phyloP scores from a whole-genome alignment of 2,888 invertebrate species.

The Sphaeridia pumilis region DNA sequence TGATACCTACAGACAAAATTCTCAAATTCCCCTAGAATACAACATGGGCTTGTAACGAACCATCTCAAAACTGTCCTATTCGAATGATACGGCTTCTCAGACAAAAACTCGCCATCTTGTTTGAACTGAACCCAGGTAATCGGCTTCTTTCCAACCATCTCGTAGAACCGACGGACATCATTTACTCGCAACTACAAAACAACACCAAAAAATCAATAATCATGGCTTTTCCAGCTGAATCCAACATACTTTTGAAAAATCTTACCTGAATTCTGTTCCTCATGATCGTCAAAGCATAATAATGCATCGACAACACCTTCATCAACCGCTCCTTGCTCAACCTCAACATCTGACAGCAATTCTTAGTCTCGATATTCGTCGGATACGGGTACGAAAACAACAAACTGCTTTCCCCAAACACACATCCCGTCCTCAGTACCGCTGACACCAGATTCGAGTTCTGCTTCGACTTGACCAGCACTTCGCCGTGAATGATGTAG shows the following conservation, averaged over 20 bases:
- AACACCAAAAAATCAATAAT: no score
- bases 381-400: conserved; percentile 31
- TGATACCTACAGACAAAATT: no score
- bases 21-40: no score
- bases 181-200: conserved; percentile 8
- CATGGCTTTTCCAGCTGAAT: no score
- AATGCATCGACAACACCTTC: conserved; percentile 17
- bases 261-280: conserved; percentile 15
- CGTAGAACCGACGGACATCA: conserved; percentile 21
- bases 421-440: conserved; percentile 27
- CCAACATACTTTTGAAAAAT: background rate
- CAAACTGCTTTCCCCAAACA: conserved; percentile 31
- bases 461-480: conserved; percentile 24
- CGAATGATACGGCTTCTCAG: conserved; percentile 2
- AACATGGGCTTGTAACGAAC: background rate
- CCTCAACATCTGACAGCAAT: conserved; percentile 30
- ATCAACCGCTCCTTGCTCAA: conserved; percentile 25
- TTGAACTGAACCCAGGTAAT: conserved; percentile 18
- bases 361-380: conserved; percentile 27
- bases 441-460: conserved; percentile 19
- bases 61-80: conserved; percentile 9
- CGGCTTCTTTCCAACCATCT: conserved; percentile 19
- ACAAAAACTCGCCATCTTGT: conserved; percentile 1
- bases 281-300: conserved; percentile 18
- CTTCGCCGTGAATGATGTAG: conserved; percentile 34